Percentiles rank a stretch among this genome's conserved stretches.
Conservation (phyloP, 2,113 vertebrate species). For the Hippocampus mohnikei region DNA sequence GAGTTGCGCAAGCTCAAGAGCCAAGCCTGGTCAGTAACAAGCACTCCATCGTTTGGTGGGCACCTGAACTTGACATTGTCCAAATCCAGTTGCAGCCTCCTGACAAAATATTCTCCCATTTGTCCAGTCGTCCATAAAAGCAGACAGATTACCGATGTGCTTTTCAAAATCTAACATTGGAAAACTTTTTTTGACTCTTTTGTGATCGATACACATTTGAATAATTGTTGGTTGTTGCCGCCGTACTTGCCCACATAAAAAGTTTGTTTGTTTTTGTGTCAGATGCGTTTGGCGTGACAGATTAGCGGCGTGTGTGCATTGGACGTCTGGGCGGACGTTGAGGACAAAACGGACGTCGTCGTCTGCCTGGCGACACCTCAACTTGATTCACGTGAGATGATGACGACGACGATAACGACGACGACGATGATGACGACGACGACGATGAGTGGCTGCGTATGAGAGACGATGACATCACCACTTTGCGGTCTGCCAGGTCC, state of each 20-base stretch:
- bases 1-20: conserved; percentile 98
- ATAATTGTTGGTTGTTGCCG: too few species aligned
- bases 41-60: too few species aligned
- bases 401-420: conserved; percentile 73
- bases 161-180: too few species aligned
- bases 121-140: too few species aligned
- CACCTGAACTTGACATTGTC: too few species aligned
- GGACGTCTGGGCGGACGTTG: conserved; percentile 54
- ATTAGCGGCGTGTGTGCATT: conserved; percentile 15
- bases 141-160: too few species aligned
- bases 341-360: conserved; percentile 78
- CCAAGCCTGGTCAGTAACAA: conserved; percentile 84
- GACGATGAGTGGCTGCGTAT: conserved; percentile 57
- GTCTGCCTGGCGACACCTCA: conserved; percentile 69
- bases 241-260: background rate
- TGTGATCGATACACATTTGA: background rate
- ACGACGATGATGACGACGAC: conserved; percentile 31
- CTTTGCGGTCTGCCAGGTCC: conserved; percentile 5
- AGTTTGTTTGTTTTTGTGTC: background rate
- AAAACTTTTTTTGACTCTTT: too few species aligned
- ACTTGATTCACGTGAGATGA: conserved; percentile 2
- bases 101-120: too few species aligned
- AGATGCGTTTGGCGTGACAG: conserved; percentile 42
- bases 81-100: too few species aligned
- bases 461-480: conserved; percentile 67